Base-by-base conservation (phyloP, 1,140 invertebrate genomes). In the Temnothorax curvispinosus region DNA sequence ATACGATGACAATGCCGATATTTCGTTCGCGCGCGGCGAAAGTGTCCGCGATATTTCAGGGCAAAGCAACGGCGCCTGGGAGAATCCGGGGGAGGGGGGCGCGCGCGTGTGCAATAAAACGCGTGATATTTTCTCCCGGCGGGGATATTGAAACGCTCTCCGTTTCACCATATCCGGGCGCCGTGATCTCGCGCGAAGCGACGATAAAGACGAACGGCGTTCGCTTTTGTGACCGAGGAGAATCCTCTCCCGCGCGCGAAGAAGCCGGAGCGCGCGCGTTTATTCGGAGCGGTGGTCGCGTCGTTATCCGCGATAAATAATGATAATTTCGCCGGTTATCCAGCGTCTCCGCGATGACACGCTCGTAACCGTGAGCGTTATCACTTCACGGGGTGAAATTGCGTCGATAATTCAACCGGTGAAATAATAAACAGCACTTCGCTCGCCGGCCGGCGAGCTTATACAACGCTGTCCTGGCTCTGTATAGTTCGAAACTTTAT, bases 1-100 rank as follows among this genome's bases (percentile, higher is more conserved):
- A 64, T 44, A 32, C 82, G 82, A 82, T 86, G 89, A 89, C 88
- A 89, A 87, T 89, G 74, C 67, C 75, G 89, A 90, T 89, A 90
- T 84, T 84, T 89, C 65, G 77, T 47, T 27, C 75, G 52, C 18
- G 52, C 18, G n/a, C 71, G 71, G 50, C 35, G 85, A 90, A 87
- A 87, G 78, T 89, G 74, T 58, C 65, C 71, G 74, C 85, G 78
- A 89, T 90, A 90, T 90, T 90, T 87, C 86, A 84, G 74, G 58
- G 58, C 60, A 50, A 71, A 81, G 41, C 58, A 18, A 56, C 21
- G 87, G 41, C 54, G 21, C 54, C 62, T 3, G 47, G 62, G 56
- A 76, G 75, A 86, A 69, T 88, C 69, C 54, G 47, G 38, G 64
- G n/a, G 38, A 38, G n/a, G 9, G 2, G 7, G 15, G 62, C 7